These are phyloP conservation scores for Dreissena rostriformis DNA, from an alignment of 1,140 invertebrate genomes.

Conservation along the genomic window DNA sequence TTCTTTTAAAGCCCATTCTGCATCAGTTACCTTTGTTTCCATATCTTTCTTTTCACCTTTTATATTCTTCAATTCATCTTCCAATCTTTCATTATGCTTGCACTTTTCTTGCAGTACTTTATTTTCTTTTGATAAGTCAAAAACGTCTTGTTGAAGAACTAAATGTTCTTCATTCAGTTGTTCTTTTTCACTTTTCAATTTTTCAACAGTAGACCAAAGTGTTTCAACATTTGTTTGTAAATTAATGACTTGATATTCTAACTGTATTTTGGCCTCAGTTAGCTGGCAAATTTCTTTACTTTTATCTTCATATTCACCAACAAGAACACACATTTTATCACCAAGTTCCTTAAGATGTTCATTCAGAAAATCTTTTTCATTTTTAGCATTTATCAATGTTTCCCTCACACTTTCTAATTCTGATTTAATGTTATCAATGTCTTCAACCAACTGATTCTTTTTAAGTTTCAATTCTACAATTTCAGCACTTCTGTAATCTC, in stretches of 20 bases:
- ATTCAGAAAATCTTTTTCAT: slow-evolving; percentile 31
- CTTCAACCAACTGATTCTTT: not conserved
- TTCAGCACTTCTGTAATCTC: not conserved
- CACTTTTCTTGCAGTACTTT: not conserved
- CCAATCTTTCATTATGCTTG: slow-evolving; percentile 23
- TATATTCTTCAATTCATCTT: slow-evolving; percentile 10
- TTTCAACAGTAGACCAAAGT: not conserved
- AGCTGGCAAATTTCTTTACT: not conserved
- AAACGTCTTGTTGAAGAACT: not conserved
- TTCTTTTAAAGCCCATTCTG: slow-evolving; percentile 35
- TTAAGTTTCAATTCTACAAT: not conserved
- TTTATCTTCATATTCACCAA: not conserved
- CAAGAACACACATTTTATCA: not conserved
- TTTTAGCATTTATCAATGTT: slow-evolving; percentile 9
- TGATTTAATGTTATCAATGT: not conserved
- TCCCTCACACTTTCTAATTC: not conserved
- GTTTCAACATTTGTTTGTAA: slow-evolving; percentile 17
- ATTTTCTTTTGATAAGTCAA: slow-evolving; percentile 30
- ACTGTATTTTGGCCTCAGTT: slow-evolving; percentile 3
- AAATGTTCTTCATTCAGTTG: too few relatives aligned
- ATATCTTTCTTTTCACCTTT: not conserved
- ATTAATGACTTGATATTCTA: slow-evolving; percentile 9
- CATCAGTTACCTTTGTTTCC: slow-evolving; percentile 3
- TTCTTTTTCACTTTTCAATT: not conserved
- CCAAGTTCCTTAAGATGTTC: not conserved